A percentile compares a stretch with the other conserved stretches of the same genome.
Conservation (phyloP, 2,888 invertebrate genomes). For the Eupithecia vulgata region DNA sequence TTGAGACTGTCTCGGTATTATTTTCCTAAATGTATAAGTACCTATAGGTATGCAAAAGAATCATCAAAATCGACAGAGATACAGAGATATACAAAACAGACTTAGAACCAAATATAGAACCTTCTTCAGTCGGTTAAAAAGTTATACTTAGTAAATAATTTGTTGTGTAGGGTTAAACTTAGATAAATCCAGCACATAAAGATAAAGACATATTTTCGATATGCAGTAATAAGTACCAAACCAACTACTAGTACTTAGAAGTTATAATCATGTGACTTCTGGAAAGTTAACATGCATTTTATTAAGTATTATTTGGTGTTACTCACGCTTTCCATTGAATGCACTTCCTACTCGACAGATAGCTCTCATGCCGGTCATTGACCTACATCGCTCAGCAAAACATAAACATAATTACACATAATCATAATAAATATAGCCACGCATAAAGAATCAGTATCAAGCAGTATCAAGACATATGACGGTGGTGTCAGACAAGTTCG, state of each 20-base stretch:
- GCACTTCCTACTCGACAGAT: conserved; percentile 52
- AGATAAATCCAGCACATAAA: not conserved
- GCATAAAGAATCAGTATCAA: too few relatives aligned
- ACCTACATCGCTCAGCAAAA: conserved; percentile 46
- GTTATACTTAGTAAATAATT: not conserved
- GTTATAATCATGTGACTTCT: conserved; percentile 41
- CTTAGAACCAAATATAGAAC: too few relatives aligned
- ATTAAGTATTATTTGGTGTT: conserved; percentile 49
- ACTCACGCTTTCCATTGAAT: conserved; percentile 65
- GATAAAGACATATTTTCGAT: not conserved
- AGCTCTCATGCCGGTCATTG: conserved; percentile 53
- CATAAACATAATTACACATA: not conserved
- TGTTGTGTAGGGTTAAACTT: not conserved
- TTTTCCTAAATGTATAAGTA: too few relatives aligned
- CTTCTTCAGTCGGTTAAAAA: too few relatives aligned
- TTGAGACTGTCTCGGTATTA: too few relatives aligned
- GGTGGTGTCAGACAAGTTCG: too few relatives aligned
- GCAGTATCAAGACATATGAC: too few relatives aligned
- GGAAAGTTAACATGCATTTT: conserved; percentile 45
- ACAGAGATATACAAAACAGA: too few relatives aligned
- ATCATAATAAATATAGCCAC: not conserved
- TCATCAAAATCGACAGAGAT: too few relatives aligned
- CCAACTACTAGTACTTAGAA: not conserved
- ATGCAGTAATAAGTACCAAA: not conserved
- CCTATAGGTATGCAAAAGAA: too few relatives aligned